A percentile compares a stretch with the other conserved stretches of the same genome.
phyloP scores from a whole-genome alignment of 2,888 invertebrate species.

The Caenorhabditis wallacei region DNA sequence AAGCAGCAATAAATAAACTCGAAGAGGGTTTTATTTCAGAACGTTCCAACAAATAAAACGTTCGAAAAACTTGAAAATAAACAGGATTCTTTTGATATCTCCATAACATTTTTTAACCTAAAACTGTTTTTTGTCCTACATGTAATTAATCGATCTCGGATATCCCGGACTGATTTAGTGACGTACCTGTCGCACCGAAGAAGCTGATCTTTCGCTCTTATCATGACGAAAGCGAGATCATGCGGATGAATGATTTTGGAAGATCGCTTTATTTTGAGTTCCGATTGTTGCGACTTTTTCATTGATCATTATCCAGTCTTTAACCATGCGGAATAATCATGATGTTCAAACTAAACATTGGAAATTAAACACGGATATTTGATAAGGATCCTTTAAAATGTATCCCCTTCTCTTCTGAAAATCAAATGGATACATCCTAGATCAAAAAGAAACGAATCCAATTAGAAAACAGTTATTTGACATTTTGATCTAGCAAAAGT shows the following conservation, averaged over 20 bases:
- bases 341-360: background rate
- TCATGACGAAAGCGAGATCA: background rate
- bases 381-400: too few species aligned
- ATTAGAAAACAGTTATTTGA: conserved; percentile 12
- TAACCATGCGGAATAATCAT: background rate
- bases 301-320: conserved; percentile 5
- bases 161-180: background rate
- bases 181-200: background rate
- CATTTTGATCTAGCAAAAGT: conserved; percentile 22
- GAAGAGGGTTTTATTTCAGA: too few species aligned
- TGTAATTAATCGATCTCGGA: background rate
- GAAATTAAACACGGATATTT: too few species aligned
- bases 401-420: background rate
- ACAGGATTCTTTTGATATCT: too few species aligned
- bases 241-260: conserved; percentile 7
- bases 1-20: too few species aligned
- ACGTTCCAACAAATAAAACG: background rate
- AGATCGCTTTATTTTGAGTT: background rate
- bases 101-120: too few species aligned
- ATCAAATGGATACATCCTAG: background rate
- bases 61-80: too few species aligned
- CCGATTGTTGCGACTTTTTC: conserved; percentile 12
- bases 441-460: background rate
- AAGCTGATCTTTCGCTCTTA: conserved; percentile 9
- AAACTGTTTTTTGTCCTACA: background rate